Conservation (phyloP, 2,888 invertebrate species). For the Morpho helenor region DNA sequence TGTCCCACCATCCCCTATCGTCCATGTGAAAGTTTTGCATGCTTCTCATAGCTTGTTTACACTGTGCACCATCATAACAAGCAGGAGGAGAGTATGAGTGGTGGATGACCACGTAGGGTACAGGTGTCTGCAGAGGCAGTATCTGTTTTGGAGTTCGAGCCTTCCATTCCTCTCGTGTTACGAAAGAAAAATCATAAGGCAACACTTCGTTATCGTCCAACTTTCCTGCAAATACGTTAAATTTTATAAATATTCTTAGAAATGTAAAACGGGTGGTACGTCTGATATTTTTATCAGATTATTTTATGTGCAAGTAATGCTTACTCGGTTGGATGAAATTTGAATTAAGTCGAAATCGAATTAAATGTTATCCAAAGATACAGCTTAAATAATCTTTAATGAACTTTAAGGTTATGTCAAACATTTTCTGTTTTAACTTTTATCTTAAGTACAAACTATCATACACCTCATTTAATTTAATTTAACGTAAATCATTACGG, state of each 20-base stretch:
- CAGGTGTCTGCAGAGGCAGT: constrained; percentile 73
- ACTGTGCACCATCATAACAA: constrained; percentile 70
- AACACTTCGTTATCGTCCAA: constrained; percentile 45
- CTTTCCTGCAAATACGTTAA: constrained; percentile 11
- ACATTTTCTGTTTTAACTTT: too few relatives aligned
- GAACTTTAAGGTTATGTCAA: too few relatives aligned
- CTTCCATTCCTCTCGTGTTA: constrained; percentile 78
- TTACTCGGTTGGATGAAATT: too few relatives aligned
- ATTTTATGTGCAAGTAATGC: too few relatives aligned
- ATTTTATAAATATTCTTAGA: background rate
- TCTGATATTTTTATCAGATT: too few relatives aligned
- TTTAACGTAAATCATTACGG: too few relatives aligned
- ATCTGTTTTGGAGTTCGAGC: constrained; percentile 73
- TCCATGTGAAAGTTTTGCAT: constrained; percentile 82
- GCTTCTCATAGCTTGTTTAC: constrained; percentile 76
- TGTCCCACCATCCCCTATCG: constrained; percentile 80
- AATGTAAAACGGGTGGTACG: too few relatives aligned
- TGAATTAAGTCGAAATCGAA: too few relatives aligned
- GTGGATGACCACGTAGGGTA: constrained; percentile 85
- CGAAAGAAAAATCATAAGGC: constrained; percentile 50
- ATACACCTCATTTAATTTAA: too few relatives aligned
- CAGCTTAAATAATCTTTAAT: too few relatives aligned
- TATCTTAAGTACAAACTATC: too few relatives aligned
- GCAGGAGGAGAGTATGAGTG: constrained; percentile 81
- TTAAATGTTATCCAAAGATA: too few relatives aligned